Base-by-base conservation (phyloP, 2,797 vertebrate species). In the Leptoclinus maculatus region DNA sequence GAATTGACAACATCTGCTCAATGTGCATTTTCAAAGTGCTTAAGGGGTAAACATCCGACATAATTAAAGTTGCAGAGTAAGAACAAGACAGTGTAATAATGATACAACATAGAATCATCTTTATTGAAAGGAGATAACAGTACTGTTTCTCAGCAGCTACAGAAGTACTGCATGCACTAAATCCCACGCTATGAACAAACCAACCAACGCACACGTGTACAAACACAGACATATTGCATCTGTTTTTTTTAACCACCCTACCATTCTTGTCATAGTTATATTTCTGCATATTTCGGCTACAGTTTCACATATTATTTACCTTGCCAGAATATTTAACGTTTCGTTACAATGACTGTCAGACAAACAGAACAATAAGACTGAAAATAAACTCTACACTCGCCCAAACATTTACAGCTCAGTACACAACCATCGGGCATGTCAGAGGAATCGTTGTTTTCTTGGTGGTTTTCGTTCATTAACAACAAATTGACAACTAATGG, bases 141-240 rank as follows among this genome's bases (percentile, higher is more conserved):
- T 71, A 63, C 66, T 67, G 79, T 87, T 92, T 92, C 66, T 90
- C 88, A 85, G 94, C 82, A 87, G 91, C 87, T 91, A 94, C 91
- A 91, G 85, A 92, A 88, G 87, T 79, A 93, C 86, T 84, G 90
- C 94, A 95, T 95, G 95, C 94, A 95, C 88, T 90, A 95, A 85
- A 83, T 80, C 90, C 93, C 92, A 93, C 88, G 39, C 78, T 79
- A 86, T 59, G 83, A 92, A 94, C 83, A 79, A 90, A 89, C 79
- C 76, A 79, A 89, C 78, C 83, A 78, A 90, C 75, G 49, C 86
- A 92, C 84, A 76, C 67, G 74, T 80, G 72, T 83, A 93, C 91
- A 90, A 83, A 89, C 83, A 91, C 70, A 83, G 23, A 92, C 83
- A 78, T 82, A 70, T 89, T 82, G 74, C 71, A 81, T 77, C 69